Evolutionary conservation across 1,140 invertebrate genomes (phyloP).

Genomic region (Hetaerina americana): DNA sequence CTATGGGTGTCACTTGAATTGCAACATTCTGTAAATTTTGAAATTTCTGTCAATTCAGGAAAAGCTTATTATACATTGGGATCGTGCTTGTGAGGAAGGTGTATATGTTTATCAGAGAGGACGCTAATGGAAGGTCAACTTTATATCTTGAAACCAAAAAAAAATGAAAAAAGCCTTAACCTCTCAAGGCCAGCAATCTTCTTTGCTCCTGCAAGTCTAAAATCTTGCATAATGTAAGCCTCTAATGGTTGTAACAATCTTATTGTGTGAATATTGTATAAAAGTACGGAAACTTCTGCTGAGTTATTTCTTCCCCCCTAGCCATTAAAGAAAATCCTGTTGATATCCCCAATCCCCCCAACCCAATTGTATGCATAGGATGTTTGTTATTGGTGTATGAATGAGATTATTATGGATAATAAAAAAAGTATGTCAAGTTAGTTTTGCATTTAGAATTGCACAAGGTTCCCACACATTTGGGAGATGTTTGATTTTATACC

Average conservation of each 20-base stretch:
- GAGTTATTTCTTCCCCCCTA: conserved; percentile 1
- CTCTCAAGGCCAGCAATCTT: not conserved
- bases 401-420: conserved; percentile 2
- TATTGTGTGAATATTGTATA: conserved; percentile 8
- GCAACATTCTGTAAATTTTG: too few species aligned
- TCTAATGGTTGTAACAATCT: conserved; percentile 2
- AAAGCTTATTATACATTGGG: too few species aligned
- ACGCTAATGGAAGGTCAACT: too few species aligned
- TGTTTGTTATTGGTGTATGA: conserved; percentile 8
- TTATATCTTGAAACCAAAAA: too few species aligned
- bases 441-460: conserved; percentile 4
- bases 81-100: too few species aligned
- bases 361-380: conserved; percentile 5
- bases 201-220: not conserved
- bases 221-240: not conserved
- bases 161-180: too few species aligned
- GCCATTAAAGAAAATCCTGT: too few species aligned
- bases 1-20: not conserved
- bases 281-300: conserved; percentile 1
- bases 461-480: conserved; percentile 1
- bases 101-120: too few species aligned
- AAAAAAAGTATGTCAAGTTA: conserved; percentile 7
- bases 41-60: too few species aligned
- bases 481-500: not conserved
- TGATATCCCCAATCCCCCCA: not conserved